Evolutionary conservation across 1,140 invertebrate genomes (phyloP).

Genomic region (Colletes gigas): DNA sequence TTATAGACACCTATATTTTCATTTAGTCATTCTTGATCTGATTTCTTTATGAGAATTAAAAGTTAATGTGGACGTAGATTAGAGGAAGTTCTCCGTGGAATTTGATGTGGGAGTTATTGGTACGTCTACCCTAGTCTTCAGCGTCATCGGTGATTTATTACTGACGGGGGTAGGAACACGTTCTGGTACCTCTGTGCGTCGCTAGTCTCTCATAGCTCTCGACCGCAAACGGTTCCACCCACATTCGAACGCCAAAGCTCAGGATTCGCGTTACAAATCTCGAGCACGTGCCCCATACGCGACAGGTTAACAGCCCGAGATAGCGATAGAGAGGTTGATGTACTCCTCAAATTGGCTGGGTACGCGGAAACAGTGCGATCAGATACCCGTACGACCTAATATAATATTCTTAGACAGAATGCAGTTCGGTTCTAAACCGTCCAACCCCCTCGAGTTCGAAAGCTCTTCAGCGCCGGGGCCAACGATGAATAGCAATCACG

Average conservation of each 20-base stretch:
- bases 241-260: background rate
- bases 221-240: background rate
- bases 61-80: no score
- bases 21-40: no score
- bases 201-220: no score
- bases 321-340: background rate
- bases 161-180: no score
- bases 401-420: constrained; percentile 71
- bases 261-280: constrained; percentile 13
- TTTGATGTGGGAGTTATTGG: no score
- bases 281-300: constrained; percentile 8
- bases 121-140: no score
- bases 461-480: constrained; percentile 27
- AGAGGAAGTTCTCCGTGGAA: no score
- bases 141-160: no score
- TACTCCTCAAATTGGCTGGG: background rate
- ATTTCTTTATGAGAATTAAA: no score
- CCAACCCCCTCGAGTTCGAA: constrained; percentile 38
- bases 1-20: no score
- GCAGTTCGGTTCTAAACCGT: constrained; percentile 39
- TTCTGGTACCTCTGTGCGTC: no score
- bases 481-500: constrained; percentile 60
- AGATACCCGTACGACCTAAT: constrained; percentile 70
- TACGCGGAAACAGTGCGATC: constrained; percentile 2
- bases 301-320: background rate